Evolutionary conservation across 2,888 invertebrate genomes (phyloP), one percentile per base, ranked within the genome.

Genomic region (Xestia c-nigrum): DNA sequence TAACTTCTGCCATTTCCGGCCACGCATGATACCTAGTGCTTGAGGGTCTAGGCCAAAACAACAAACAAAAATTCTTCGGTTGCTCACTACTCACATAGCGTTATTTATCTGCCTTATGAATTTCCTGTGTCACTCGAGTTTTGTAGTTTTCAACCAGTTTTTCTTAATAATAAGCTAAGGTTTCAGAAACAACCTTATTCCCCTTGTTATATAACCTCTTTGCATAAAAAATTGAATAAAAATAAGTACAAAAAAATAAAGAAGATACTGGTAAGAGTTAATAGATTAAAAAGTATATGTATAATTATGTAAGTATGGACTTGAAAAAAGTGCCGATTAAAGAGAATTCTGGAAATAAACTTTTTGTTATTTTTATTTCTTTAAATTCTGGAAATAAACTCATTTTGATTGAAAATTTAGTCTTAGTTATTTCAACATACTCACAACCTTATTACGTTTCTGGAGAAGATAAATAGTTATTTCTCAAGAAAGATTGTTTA

Each of bases 331-430:
- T n/a, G 16, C 24, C 19, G 43, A 61, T n/a, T 31, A n/a, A 5
- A 19, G 5, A 47, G n/a, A 72, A 16, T 38, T 46, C 5, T 19
- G 19, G 14, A 57, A 57, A 73, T 57, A 57, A 73, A 73, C 46
- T 21, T 31, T 3, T 31, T 31, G 31, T 31, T 31, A 31, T 31
- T 31, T 31, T 31, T 31, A 31, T 31, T 1, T 31, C 31, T 31
- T 31, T 31, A 31, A 72, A 16, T 38, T 46, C 5, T 19, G 19
- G 14, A 57, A 57, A 73, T 57, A 57, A 73, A 73, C 46, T 21
- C 1, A 19, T 10, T 38, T 14, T 74, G 10, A 31, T 46, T 31
- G 16, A 46, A 0, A 21, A 73, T n/a, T 6, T 10, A 3, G 6
- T 46, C 12, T n/a, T 19, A 19, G 57, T 73, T 4, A 57, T 46